Evolutionary conservation across 2,797 vertebrate species (phyloP).

Genomic region (Pseudochirops cupreus): DNA sequence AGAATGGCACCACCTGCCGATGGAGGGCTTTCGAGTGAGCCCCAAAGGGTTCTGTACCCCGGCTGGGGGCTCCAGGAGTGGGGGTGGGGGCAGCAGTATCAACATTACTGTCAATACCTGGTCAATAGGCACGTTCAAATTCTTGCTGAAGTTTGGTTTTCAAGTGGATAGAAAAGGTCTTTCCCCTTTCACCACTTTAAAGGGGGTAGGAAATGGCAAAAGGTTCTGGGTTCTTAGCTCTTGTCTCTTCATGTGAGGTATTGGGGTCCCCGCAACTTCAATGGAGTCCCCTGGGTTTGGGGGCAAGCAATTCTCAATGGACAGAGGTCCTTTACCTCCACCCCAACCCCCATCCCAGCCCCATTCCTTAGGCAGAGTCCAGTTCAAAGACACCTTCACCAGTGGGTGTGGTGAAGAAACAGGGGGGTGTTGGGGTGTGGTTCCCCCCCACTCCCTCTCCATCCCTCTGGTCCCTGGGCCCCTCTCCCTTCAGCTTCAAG

Average conservation of each 20-base stretch:
- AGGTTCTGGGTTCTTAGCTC: not conserved
- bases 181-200: constrained; percentile 8
- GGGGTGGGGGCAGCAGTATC: not conserved
- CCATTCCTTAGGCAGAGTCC: constrained; percentile 78
- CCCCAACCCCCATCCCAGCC: not conserved
- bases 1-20: constrained; percentile 32
- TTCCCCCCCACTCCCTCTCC: constrained; percentile 54
- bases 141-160: constrained; percentile 33
- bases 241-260: constrained; percentile 65
- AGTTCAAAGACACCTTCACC: constrained; percentile 81
- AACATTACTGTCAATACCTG: not conserved
- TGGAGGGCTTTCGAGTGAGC: not conserved
- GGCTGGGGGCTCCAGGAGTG: constrained; percentile 3
- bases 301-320: not conserved
- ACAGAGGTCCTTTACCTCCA: not conserved
- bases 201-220: not conserved
- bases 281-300: not conserved
- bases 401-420: constrained; percentile 83
- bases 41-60: constrained; percentile 7
- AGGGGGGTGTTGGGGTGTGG: constrained; percentile 61
- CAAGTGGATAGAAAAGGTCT: constrained; percentile 38
- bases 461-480: not conserved
- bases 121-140: constrained; percentile 73
- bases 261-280: constrained; percentile 45
- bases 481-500: constrained; percentile 76